phyloP scores from a whole-genome alignment of 2,797 vertebrate genomes.

The Aselliscus stoliczkanus region DNA sequence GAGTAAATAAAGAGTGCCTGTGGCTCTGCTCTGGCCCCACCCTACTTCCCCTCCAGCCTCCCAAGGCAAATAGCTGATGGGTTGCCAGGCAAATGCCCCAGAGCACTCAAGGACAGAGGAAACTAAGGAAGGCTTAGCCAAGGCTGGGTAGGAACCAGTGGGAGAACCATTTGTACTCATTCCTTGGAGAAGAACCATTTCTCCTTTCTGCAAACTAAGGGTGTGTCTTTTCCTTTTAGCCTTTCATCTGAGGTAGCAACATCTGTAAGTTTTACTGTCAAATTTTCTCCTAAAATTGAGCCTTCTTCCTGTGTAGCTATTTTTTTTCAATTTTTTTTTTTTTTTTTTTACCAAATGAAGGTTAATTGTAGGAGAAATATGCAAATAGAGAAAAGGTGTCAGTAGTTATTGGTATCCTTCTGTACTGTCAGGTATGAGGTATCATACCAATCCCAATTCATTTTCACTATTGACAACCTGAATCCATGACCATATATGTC shows the following conservation, averaged over 20 bases:
- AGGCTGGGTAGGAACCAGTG: neutral
- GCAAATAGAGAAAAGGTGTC: neutral
- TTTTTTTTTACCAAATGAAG: neutral
- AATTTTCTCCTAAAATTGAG: slow-evolving; percentile 27
- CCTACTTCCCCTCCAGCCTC: neutral
- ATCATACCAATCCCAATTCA: neutral
- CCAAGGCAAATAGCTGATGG: neutral
- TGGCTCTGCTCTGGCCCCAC: neutral
- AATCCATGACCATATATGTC: neutral
- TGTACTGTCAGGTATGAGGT: neutral
- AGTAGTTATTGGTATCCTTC: neutral
- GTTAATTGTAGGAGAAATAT: slow-evolving; percentile 29
- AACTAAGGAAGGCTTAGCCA: slow-evolving; percentile 5
- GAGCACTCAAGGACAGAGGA: slow-evolving; percentile 5
- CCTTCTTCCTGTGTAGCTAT: neutral
- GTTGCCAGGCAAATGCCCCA: neutral
- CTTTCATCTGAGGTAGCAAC: slow-evolving; percentile 6
- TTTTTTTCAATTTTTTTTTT: neutral
- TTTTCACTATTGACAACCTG: neutral
- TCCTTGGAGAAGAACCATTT: slow-evolving; percentile 16
- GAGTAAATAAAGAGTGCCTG: neutral
- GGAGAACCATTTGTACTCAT: neutral
- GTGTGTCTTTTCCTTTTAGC: neutral
- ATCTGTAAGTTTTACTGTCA: neutral
- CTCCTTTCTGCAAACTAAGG: slow-evolving; percentile 22